A percentile compares a stretch with the other conserved stretches of the same genome.
phyloP scores from a whole-genome alignment of 1,140 invertebrate species.

The Leptopilina clavipes region DNA sequence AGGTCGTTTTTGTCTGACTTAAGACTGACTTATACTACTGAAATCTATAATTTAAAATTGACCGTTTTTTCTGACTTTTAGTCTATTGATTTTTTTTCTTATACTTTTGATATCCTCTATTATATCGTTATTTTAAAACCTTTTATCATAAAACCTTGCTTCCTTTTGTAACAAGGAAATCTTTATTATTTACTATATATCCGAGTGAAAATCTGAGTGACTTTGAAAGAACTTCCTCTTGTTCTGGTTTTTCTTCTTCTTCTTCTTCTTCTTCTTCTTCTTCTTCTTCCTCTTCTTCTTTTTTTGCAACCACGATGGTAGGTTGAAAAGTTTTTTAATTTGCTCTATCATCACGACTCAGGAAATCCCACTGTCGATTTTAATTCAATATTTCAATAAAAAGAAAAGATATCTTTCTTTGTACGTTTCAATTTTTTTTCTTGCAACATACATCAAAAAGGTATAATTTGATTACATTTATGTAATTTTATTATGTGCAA shows the following conservation, averaged over 20 bases:
- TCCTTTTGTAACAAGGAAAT: background rate
- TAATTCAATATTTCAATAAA: constrained; percentile 10
- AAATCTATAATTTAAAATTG: too few relatives aligned
- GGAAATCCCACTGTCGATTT: constrained; percentile 1
- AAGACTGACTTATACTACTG: too few relatives aligned
- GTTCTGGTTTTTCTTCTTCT: too few relatives aligned
- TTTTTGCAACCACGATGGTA: background rate
- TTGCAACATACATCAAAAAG: background rate
- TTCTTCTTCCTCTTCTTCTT: background rate
- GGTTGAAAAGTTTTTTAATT: constrained; percentile 28
- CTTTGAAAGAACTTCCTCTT: background rate
- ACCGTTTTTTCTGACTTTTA: too few relatives aligned
- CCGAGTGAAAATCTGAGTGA: background rate
- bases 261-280: too few relatives aligned
- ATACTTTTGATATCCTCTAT: background rate
- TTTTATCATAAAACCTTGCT: background rate
- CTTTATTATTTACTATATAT: constrained; percentile 15
- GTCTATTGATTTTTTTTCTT: too few relatives aligned
- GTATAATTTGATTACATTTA: too few relatives aligned
- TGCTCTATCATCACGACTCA: constrained; percentile 23
- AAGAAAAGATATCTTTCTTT: background rate
- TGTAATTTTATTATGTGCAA: too few relatives aligned
- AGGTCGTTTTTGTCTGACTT: too few relatives aligned
- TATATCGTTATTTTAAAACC: background rate
- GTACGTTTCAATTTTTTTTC: background rate